These are phyloP conservation scores for Bambusicola thoracicus DNA, from an alignment of 2,113 vertebrate species.

Conservation along the genomic window DNA sequence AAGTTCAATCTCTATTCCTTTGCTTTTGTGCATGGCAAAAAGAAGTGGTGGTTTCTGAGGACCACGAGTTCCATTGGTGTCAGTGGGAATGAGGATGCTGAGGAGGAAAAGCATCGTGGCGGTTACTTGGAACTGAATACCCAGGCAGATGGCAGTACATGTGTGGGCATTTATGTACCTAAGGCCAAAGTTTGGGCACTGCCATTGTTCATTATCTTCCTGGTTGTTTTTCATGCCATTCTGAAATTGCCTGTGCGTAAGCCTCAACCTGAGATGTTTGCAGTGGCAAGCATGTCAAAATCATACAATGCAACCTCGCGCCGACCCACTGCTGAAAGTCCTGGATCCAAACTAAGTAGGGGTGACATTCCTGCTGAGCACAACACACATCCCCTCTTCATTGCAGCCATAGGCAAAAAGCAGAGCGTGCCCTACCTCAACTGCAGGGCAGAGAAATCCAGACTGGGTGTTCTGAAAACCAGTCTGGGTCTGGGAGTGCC, in stretches of 20 bases:
- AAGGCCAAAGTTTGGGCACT: not conserved
- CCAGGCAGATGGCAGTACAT: not conserved
- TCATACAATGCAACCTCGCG: too few relatives aligned
- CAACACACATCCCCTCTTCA: accelerated
- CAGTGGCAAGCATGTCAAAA: accelerated
- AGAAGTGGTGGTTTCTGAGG: not conserved
- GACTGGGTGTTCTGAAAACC: accelerated
- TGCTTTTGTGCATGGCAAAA: accelerated
- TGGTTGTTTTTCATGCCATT: not conserved
- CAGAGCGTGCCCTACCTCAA: accelerated
- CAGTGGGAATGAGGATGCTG: not conserved
- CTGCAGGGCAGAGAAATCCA: not conserved
- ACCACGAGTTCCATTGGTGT: not conserved
- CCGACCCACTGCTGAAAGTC: not conserved
- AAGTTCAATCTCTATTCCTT: not conserved
- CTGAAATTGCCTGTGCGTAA: not conserved
- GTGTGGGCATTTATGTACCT: not conserved
- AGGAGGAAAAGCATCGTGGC: not conserved
- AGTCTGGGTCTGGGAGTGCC: not conserved
- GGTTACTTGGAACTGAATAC: not conserved
- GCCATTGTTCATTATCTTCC: not conserved
- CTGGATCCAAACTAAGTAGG: not conserved
- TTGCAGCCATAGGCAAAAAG: not conserved
- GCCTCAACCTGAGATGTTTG: not conserved
- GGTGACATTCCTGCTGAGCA: not conserved